Percentiles rank a stretch among this genome's conserved stretches.
These are phyloP conservation scores for Phaethon lepturus DNA, from an alignment of 2,113 vertebrate genomes.

Conservation along the genomic window DNA sequence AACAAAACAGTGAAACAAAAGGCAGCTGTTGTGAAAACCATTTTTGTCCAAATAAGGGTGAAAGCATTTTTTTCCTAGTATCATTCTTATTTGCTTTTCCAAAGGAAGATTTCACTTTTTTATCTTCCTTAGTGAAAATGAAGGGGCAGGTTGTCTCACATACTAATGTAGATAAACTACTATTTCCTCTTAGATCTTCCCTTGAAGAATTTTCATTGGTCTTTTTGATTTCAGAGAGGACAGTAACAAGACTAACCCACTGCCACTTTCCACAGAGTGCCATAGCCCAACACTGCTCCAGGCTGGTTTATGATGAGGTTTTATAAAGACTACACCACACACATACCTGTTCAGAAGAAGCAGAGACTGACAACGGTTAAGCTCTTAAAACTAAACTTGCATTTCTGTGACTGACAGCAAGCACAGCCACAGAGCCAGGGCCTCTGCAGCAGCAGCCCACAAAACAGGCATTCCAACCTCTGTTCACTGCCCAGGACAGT, in stretches of 20 bases:
- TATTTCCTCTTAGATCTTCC: background rate
- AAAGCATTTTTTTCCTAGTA: background rate
- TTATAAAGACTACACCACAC: background rate
- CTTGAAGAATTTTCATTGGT: background rate
- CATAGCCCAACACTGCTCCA: background rate
- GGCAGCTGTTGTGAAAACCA: background rate
- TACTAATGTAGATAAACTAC: background rate
- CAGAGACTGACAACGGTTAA: background rate
- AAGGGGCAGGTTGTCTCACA: accelerated
- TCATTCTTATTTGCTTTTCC: background rate
- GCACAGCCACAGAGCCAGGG: background rate
- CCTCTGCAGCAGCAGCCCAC: background rate
- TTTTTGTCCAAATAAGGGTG: background rate
- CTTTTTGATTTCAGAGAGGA: background rate
- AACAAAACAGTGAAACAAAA: background rate
- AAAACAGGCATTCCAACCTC: background rate
- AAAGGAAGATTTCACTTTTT: background rate
- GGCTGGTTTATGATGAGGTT: background rate
- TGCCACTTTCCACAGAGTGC: background rate
- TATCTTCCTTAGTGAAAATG: background rate
- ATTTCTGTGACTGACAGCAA: background rate
- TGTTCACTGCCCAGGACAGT: background rate
- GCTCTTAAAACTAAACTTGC: background rate
- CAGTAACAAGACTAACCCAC: background rate
- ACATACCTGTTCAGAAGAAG: background rate